phyloP scores from a whole-genome alignment of 2,797 vertebrate species.

The Urosaurus nigricauda region DNA sequence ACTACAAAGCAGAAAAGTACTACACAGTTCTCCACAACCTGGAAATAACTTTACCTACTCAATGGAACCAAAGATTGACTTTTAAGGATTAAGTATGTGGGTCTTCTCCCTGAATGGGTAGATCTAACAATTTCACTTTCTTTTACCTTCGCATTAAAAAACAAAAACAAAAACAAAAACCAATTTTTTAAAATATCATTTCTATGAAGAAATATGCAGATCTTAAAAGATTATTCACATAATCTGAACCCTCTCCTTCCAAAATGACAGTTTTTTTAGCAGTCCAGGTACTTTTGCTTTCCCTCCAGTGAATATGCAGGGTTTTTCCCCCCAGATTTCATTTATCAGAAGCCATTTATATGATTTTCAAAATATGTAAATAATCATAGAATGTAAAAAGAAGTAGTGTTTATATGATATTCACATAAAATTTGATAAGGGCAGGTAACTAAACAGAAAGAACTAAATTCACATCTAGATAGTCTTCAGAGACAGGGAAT shows the following conservation, averaged over 20 bases:
- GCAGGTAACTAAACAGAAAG: background rate
- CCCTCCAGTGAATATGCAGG: background rate
- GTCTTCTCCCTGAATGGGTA: background rate
- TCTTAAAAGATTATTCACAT: background rate
- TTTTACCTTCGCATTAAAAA: background rate
- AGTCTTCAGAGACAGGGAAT: background rate
- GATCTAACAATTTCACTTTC: background rate
- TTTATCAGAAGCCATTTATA: background rate
- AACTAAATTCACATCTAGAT: background rate
- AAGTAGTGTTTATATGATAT: background rate
- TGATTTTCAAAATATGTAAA: conserved; percentile 3
- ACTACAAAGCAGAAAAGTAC: background rate
- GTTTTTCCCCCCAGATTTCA: background rate
- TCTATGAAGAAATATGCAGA: background rate
- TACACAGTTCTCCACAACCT: background rate
- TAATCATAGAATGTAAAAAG: background rate
- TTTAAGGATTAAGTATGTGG: background rate
- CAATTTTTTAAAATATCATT: no score
- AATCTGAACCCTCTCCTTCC: background rate
- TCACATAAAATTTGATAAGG: background rate
- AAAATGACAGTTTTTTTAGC: background rate
- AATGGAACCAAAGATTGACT: background rate
- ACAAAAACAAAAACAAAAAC: no score
- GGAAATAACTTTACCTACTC: background rate
- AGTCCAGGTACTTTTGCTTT: background rate